These are phyloP conservation scores for Amblyteles armatorius DNA, from an alignment of 2,888 invertebrate genomes.

Conservation along the genomic window DNA sequence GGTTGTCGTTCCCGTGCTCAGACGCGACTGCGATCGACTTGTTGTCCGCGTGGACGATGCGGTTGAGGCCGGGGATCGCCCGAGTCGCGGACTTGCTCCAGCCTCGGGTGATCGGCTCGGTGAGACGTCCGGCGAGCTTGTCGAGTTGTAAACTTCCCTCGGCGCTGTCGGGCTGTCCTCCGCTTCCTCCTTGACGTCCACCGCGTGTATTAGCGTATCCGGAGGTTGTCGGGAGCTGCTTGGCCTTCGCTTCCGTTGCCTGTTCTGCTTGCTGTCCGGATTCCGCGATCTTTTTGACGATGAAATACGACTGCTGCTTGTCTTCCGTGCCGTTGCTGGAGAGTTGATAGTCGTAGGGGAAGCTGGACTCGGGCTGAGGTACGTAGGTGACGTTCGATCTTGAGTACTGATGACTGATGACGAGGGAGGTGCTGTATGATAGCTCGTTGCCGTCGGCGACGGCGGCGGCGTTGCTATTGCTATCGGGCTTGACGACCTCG, in stretches of 20 bases:
- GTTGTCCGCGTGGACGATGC: slow-evolving; percentile 72
- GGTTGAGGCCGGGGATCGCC: slow-evolving; percentile 76
- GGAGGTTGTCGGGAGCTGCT: neutral
- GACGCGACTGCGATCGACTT: slow-evolving; percentile 69
- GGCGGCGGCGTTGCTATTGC: slow-evolving; percentile 25
- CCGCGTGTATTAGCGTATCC: neutral
- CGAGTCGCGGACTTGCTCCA: slow-evolving; percentile 74
- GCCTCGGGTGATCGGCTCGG: slow-evolving; percentile 70
- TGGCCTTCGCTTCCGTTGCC: neutral
- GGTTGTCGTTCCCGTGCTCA: slow-evolving; percentile 68
- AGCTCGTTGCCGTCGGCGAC: slow-evolving; percentile 60
- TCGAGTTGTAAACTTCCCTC: slow-evolving; percentile 59
- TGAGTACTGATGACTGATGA: slow-evolving; percentile 75
- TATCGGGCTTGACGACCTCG: slow-evolving; percentile 53
- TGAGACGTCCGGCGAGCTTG: slow-evolving; percentile 71
- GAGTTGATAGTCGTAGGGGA: slow-evolving; percentile 74
- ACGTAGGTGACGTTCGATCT: slow-evolving; percentile 75
- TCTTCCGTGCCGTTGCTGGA: slow-evolving; percentile 66
- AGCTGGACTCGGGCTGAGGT: slow-evolving; percentile 71
- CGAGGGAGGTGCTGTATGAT: slow-evolving; percentile 70
- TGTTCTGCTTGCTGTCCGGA: slow-evolving; percentile 54
- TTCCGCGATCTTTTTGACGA: slow-evolving; percentile 78
- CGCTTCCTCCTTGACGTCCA: slow-evolving; percentile 1
- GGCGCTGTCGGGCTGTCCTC: slow-evolving; percentile 14
- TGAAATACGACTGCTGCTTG: slow-evolving; percentile 75